Percentiles rank a stretch among this genome's conserved stretches.
phyloP scores from a whole-genome alignment of 2,888 invertebrate species.

The Acanthoscelides obtectus region DNA sequence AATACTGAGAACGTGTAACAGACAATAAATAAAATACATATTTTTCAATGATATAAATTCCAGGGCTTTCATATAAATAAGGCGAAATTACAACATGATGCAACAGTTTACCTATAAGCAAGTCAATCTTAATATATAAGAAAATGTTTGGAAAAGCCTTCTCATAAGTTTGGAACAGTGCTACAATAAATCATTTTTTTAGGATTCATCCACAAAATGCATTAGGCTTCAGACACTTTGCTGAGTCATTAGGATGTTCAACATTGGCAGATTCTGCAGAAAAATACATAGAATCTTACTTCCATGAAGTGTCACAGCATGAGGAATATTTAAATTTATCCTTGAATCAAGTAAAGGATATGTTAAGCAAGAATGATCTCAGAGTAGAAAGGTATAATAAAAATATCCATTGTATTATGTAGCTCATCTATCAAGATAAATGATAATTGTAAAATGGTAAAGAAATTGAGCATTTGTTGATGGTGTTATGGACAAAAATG shows the following conservation, averaged over 20 bases:
- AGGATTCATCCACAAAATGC: conserved; percentile 78
- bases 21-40: no score
- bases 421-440: not conserved
- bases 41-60: no score
- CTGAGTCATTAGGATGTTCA: conserved; percentile 70
- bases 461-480: no score
- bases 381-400: conserved; percentile 56
- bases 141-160: not conserved
- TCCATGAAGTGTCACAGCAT: conserved; percentile 68
- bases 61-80: no score
- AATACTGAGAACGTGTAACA: no score
- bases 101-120: no score
- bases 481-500: no score
- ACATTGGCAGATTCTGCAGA: conserved; percentile 69
- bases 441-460: not conserved
- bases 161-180: no score
- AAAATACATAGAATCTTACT: conserved; percentile 75
- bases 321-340: conserved; percentile 70
- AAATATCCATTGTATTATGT: not conserved
- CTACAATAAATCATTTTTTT: conserved; percentile 5
- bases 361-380: conserved; percentile 71
- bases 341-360: conserved; percentile 59
- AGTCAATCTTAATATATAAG: not conserved
- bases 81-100: no score
- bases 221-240: conserved; percentile 73